These are phyloP conservation scores for Apeltes quadracus DNA, from an alignment of 2,113 vertebrate species.

Conservation along the genomic window DNA sequence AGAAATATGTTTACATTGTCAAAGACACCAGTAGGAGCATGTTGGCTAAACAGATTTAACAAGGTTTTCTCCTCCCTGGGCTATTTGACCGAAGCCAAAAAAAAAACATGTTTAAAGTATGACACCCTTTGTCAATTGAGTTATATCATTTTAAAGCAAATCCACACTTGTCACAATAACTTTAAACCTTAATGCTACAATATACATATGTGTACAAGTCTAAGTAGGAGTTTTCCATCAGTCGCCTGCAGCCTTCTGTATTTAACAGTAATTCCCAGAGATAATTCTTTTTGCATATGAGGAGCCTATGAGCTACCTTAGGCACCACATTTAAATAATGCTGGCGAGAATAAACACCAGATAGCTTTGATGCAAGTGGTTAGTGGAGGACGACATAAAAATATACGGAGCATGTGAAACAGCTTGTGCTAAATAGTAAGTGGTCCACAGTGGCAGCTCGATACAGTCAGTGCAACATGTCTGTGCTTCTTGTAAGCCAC, in stretches of 20 bases:
- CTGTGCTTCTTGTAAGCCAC: slow-evolving; percentile 29
- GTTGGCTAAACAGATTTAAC: slow-evolving; percentile 42
- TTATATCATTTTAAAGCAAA: slow-evolving; percentile 35
- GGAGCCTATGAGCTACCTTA: slow-evolving; percentile 44
- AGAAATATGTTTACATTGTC: slow-evolving; percentile 45
- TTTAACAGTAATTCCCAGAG: slow-evolving; percentile 49
- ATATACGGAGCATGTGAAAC: slow-evolving; percentile 34
- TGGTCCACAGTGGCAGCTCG: slow-evolving; percentile 38
- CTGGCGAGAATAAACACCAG: slow-evolving; percentile 32
- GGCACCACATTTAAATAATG: slow-evolving; percentile 47
- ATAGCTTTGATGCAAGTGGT: slow-evolving; percentile 25
- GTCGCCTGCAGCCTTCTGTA: slow-evolving; percentile 49
- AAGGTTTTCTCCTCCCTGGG: slow-evolving; percentile 49
- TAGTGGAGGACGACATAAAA: slow-evolving; percentile 38
- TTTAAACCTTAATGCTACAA: slow-evolving; percentile 40
- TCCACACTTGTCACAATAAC: slow-evolving; percentile 28
- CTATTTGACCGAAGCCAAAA: slow-evolving; percentile 43
- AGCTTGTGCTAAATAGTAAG: slow-evolving; percentile 37
- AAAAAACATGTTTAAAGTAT: slow-evolving; percentile 20
- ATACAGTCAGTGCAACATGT: slow-evolving; percentile 37
- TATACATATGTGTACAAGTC: slow-evolving; percentile 16
- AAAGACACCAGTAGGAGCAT: slow-evolving; percentile 51
- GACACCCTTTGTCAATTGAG: slow-evolving; percentile 36
- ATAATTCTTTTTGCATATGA: slow-evolving; percentile 52
- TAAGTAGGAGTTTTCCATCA: slow-evolving; percentile 35